Base-by-base conservation (phyloP, 2,888 invertebrate species). In the Xylota sylvarum region DNA sequence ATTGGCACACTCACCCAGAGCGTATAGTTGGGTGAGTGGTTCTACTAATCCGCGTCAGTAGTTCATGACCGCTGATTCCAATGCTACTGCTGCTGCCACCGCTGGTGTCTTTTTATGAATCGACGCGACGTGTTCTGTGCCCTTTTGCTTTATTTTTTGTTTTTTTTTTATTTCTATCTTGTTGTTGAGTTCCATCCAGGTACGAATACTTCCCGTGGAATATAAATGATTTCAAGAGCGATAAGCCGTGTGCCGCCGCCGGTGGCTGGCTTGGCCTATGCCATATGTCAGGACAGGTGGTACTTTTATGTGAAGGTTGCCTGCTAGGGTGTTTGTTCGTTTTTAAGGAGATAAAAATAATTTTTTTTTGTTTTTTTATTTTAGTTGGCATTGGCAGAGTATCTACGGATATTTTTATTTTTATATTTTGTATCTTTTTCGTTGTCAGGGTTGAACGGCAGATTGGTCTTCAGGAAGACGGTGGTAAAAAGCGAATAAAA, bases 271-370 rank as follows among this genome's bases (percentile, higher is more conserved):
- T 48, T 72, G 80, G 58, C 65, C 65, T 50, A n/a, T 67, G 50
- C 80, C 73, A 80, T 73, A 65, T 80, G 73, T 37, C 80, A 65
- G 73, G 73, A 73, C 80, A 80, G 80, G 80, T 80, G 80, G 65
- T 43, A 52, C 30, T 50, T 72, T 48, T 6, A 35, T 32, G 46
- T 43, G n/a, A 30, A 56, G 30, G 30, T 43, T 56, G 37, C 37
- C 9, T n/a, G 40, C 5, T n/a, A n/a, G 40, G 40, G n/a, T 40
- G 40, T 40, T 40, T 23, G 32, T n/a, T 46, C 32, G 19, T 56
- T 40, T 56, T 56, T 58, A 46, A 55, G 60, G 48, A 72, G 60
- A 72, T 72, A 72, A 72, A 48, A 27, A 48, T 48, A 62, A 2
- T 43, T 43, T 19, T 43, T 40, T 37, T 14, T 40, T 27, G n/a